Evolutionary conservation across 2,113 vertebrate genomes (phyloP).

Genomic region (Megaceryle maxima): DNA sequence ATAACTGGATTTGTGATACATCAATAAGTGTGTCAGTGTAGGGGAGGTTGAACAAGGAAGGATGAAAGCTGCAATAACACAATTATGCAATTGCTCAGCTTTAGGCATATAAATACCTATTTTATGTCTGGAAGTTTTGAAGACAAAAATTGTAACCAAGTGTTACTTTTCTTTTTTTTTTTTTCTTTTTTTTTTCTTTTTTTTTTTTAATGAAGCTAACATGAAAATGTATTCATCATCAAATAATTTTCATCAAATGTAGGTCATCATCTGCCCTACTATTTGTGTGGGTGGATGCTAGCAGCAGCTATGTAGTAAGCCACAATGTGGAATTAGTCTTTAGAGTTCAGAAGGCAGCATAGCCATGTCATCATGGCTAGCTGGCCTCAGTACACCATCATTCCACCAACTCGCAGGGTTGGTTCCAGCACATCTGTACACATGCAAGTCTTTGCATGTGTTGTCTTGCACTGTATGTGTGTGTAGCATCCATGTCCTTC

Average conservation of each 20-base stretch:
- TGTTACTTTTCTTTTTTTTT: too few species aligned
- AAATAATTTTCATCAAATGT: too few species aligned
- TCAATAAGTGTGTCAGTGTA: not conserved
- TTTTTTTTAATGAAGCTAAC: not conserved
- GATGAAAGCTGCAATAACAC: not conserved
- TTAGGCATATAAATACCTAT: not conserved
- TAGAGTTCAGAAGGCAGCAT: not conserved
- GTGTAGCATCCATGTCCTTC: not conserved
- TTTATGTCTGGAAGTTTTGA: not conserved
- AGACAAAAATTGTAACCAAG: not conserved
- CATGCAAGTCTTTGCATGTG: rapidly evolving
- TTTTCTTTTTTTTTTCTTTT: too few species aligned
- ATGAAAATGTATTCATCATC: not conserved
- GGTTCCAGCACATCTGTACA: not conserved
- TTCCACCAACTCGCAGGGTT: not conserved
- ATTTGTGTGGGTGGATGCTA: not conserved
- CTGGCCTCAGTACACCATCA: not conserved
- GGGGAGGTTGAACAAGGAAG: not conserved
- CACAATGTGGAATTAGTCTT: not conserved
- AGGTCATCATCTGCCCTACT: not conserved
- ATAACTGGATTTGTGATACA: not conserved
- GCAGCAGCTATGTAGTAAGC: not conserved
- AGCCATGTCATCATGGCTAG: not conserved
- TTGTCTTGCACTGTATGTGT: not conserved
- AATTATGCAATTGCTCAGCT: not conserved